A percentile compares a stretch with the other conserved stretches of the same genome.
phyloP scores from a whole-genome alignment of 2,888 invertebrate genomes.

The Silvanus unidentatus region DNA sequence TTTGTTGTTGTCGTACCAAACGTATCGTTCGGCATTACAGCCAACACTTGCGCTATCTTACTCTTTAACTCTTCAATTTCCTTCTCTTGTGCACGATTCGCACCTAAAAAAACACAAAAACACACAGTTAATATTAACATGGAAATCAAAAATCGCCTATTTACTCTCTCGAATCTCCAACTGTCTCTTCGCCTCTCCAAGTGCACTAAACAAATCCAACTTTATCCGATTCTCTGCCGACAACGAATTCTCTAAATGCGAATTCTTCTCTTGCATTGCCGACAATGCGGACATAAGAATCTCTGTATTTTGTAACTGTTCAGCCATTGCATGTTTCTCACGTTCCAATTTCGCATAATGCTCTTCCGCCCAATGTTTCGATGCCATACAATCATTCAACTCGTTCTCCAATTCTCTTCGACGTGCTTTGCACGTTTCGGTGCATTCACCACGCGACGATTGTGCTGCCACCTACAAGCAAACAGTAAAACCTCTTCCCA shows the following conservation, averaged over 20 bases:
- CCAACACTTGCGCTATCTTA: slow-evolving; percentile 87
- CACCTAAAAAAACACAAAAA: slow-evolving; percentile 51
- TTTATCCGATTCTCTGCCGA: slow-evolving; percentile 97
- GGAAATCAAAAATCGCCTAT: slow-evolving; percentile 30
- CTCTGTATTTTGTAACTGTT: slow-evolving; percentile 59
- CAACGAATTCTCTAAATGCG: slow-evolving; percentile 87
- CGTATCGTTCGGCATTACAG: slow-evolving; percentile 78
- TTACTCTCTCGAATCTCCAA: slow-evolving; percentile 81
- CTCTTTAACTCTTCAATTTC: slow-evolving; percentile 87
- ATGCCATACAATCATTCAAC: slow-evolving; percentile 52
- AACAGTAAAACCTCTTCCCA: slow-evolving; percentile 1
- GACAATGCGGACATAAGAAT: slow-evolving; percentile 73
- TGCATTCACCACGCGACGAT: slow-evolving; percentile 42
- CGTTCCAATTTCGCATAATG: slow-evolving; percentile 48
- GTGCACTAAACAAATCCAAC: slow-evolving; percentile 93
- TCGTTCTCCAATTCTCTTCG: slow-evolving; percentile 59
- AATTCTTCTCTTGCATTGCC: slow-evolving; percentile 84
- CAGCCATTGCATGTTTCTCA: slow-evolving; percentile 46
- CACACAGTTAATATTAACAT: slow-evolving; percentile 3
- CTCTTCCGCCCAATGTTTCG: slow-evolving; percentile 57
- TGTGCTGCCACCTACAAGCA: slow-evolving; percentile 32
- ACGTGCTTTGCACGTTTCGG: slow-evolving; percentile 45
- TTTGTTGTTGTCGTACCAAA: slow-evolving; percentile 43
- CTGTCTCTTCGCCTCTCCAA: slow-evolving; percentile 90
- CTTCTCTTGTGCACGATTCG: slow-evolving; percentile 78